Conservation (phyloP, 2,888 invertebrate genomes). For the Orchesellides sinensis region DNA sequence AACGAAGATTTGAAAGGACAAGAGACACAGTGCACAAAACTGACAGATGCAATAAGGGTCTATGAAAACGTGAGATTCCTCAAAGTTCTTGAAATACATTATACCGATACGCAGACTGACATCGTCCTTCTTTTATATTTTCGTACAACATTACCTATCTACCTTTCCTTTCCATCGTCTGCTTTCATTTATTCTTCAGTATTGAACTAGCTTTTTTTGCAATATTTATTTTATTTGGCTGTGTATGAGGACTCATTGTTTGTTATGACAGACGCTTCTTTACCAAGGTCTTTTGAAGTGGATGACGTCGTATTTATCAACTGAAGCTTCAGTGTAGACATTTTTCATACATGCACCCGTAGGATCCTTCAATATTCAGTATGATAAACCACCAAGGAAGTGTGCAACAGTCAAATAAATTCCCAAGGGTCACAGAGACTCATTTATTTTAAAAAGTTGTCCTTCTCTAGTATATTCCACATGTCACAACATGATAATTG, state of each 20-base stretch:
- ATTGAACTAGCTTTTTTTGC: constrained; percentile 70
- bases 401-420: constrained; percentile 48
- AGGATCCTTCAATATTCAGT: background rate
- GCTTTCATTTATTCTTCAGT: constrained; percentile 32
- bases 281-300: constrained; percentile 71
- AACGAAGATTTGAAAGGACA: constrained; percentile 41
- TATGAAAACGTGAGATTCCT: constrained; percentile 47
- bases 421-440: constrained; percentile 22
- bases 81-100: constrained; percentile 29
- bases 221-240: constrained; percentile 74
- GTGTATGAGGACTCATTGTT: constrained; percentile 64
- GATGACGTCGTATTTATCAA: constrained; percentile 75
- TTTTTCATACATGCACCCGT: background rate
- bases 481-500: constrained; percentile 56
- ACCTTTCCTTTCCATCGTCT: constrained; percentile 17
- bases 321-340: constrained; percentile 35
- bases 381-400: constrained; percentile 44
- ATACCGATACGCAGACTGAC: background rate
- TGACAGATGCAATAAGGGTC: constrained; percentile 34
- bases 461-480: no score
- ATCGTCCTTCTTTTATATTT: constrained; percentile 23
- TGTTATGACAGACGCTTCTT: constrained; percentile 71
- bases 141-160: background rate
- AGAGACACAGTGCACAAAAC: constrained; percentile 45
- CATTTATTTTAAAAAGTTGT: background rate